Evolutionary conservation across 64 coral and sea anemone species (phyloP).

Genomic region (Platygyra sinensis): DNA sequence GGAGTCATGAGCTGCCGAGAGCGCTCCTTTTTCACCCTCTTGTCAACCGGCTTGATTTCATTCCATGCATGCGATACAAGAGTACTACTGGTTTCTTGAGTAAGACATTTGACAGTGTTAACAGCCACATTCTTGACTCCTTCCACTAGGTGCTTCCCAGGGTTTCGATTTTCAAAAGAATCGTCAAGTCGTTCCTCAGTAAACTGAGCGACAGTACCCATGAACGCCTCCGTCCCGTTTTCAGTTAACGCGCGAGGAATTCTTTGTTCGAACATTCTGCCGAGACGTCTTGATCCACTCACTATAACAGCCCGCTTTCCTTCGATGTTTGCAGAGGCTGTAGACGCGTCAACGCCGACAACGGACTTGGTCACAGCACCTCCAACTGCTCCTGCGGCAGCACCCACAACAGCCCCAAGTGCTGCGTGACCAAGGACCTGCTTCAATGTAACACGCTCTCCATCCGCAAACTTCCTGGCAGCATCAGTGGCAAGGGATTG

Average conservation of each 20-base stretch:
- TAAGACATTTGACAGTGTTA: background rate
- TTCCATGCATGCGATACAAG: background rate
- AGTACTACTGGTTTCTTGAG: background rate
- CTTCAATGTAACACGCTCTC: constrained; percentile 37
- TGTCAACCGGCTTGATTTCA: background rate
- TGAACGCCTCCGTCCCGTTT: constrained; percentile 11
- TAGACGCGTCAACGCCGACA: background rate
- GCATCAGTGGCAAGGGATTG: constrained; percentile 33
- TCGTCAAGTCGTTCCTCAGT: constrained; percentile 60
- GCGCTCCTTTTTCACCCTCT: constrained; percentile 9
- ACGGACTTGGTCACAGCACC: constrained; percentile 46
- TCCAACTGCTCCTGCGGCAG: constrained; percentile 12
- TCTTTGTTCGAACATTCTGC: background rate
- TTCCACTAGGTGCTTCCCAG: background rate
- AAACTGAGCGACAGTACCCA: background rate
- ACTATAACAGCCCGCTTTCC: constrained; percentile 35
- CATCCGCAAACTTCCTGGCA: constrained; percentile 25
- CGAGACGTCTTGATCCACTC: constrained; percentile 34
- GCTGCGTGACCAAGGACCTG: background rate
- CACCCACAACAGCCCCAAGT: constrained; percentile 35
- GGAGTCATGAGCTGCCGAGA: background rate
- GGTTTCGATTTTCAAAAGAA: constrained; percentile 51
- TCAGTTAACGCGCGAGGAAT: constrained; percentile 23
- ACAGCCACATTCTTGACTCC: background rate
- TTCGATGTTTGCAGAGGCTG: constrained; percentile 34